Conservation (phyloP, 2,113 vertebrate species). For the Gnathochromis pfefferi region DNA sequence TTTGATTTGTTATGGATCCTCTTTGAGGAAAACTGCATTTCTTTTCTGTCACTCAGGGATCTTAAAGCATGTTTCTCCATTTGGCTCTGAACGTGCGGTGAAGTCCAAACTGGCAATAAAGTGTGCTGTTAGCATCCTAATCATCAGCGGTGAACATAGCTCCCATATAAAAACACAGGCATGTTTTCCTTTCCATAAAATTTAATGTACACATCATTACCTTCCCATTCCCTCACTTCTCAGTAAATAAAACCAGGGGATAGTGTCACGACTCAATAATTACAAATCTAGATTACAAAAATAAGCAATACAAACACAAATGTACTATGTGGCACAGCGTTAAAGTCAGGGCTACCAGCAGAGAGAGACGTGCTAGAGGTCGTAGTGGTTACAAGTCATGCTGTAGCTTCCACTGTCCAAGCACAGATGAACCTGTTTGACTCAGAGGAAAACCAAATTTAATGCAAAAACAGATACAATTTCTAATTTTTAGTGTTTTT, state of each 20-base stretch:
- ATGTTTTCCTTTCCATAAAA: constrained; percentile 14
- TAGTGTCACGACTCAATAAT: constrained; percentile 52
- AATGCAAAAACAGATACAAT: not conserved
- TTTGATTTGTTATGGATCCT: constrained; percentile 20
- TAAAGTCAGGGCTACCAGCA: constrained; percentile 63
- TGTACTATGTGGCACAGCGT: not conserved
- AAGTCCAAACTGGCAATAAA: constrained; percentile 14
- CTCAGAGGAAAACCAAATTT: not conserved
- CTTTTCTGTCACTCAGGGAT: constrained; percentile 17
- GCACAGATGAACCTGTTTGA: not conserved
- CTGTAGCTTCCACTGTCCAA: not conserved
- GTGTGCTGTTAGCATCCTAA: not conserved
- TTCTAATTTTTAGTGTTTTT: not conserved
- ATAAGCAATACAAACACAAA: constrained; percentile 30
- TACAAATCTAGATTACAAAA: constrained; percentile 67
- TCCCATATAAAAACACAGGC: constrained; percentile 42
- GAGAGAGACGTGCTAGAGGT: constrained; percentile 54
- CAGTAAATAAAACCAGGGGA: constrained; percentile 43
- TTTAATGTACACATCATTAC: constrained; percentile 60
- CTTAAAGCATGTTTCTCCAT: not conserved
- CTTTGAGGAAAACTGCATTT: constrained; percentile 61
- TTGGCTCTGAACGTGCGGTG: not conserved
- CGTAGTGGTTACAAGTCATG: constrained; percentile 60
- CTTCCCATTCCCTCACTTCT: constrained; percentile 7
- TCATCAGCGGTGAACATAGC: constrained; percentile 36